These are phyloP conservation scores for Gymnoscopelus braueri DNA, from an alignment of 2,797 vertebrate species.

Conservation along the genomic window DNA sequence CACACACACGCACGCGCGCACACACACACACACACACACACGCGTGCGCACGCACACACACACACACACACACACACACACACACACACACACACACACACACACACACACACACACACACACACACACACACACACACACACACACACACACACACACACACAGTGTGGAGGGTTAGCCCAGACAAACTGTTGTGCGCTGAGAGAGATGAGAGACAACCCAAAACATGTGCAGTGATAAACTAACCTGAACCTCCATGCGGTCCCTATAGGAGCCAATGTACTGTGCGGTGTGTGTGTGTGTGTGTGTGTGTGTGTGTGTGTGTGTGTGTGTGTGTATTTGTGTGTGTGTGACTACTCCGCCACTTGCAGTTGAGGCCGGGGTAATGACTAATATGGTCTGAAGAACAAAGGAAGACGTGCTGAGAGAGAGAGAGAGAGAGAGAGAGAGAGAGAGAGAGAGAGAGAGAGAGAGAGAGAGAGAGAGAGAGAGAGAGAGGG, in stretches of 20 bases:
- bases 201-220: constrained; percentile 33
- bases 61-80: constrained; percentile 14
- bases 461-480: background rate
- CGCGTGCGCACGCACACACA: background rate
- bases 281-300: constrained; percentile 9
- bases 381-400: constrained; percentile 59
- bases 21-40: background rate
- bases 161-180: constrained; percentile 29
- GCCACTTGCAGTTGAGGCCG: constrained; percentile 47
- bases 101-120: background rate
- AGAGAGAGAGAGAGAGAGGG: constrained; percentile 12
- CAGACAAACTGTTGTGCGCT: constrained; percentile 45
- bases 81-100: background rate
- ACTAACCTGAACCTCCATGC: constrained; percentile 39
- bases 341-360: background rate
- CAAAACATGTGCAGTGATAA: constrained; percentile 39
- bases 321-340: constrained; percentile 2
- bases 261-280: constrained; percentile 9
- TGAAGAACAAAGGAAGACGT: constrained; percentile 63
- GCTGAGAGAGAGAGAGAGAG: constrained; percentile 32
- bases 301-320: background rate
- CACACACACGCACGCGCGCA: constrained; percentile 39
- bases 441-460: constrained; percentile 14
- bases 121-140: constrained; percentile 8
- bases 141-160: constrained; percentile 19